Percentiles rank a stretch among this genome's conserved stretches.
phyloP scores from a whole-genome alignment of 2,797 vertebrate species.

The Emydoidea blandingii region DNA sequence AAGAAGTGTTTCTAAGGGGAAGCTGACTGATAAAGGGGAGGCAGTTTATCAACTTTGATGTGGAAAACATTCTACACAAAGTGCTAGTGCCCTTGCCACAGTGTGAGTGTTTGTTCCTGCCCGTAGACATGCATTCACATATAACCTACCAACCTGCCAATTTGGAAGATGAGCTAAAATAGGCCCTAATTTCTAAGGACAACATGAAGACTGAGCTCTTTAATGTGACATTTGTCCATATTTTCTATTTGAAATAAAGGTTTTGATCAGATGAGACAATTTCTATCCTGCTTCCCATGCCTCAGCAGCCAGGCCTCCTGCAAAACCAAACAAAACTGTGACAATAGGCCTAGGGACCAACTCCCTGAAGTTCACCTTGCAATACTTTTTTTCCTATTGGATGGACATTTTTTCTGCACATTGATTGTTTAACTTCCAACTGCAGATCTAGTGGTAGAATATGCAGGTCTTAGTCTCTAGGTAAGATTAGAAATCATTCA shows the following conservation, averaged over 20 bases:
- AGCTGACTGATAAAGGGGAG: neutral
- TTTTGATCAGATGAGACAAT: neutral
- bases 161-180: neutral
- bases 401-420: neutral
- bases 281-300: neutral
- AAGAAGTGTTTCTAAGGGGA: neutral
- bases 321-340: neutral
- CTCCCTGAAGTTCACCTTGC: neutral
- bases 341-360: neutral
- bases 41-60: neutral
- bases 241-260: neutral
- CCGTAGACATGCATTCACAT: neutral
- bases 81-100: neutral
- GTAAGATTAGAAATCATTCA: neutral
- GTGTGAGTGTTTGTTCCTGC: neutral
- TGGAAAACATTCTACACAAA: neutral
- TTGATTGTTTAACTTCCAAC: neutral
- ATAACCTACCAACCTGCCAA: neutral
- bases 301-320: neutral
- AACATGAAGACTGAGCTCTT: neutral
- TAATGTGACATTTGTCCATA: rapidly evolving
- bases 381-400: neutral
- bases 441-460: neutral
- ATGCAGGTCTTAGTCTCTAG: neutral
- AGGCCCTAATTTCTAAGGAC: neutral